phyloP scores from a whole-genome alignment of 2,888 invertebrate species.

The Geophilus truncorum region DNA sequence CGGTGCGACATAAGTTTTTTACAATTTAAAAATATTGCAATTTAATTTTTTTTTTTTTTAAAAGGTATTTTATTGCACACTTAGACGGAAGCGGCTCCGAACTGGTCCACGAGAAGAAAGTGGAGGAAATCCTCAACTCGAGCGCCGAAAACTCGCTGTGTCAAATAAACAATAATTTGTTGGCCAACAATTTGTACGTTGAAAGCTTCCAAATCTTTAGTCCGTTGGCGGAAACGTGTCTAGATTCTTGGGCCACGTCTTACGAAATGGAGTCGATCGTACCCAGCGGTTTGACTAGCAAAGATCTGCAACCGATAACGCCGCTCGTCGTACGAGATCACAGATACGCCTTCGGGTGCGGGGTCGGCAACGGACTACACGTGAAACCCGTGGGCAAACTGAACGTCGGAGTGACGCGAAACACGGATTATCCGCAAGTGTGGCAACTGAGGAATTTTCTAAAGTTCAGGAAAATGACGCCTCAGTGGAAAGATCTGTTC shows the following conservation, averaged over 20 bases:
- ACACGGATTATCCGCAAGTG: background rate
- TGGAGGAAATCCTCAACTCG: background rate
- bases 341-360: background rate
- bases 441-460: background rate
- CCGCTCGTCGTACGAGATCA: background rate
- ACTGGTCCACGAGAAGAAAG: background rate
- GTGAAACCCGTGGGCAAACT: background rate
- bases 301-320: background rate
- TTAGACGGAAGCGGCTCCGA: background rate
- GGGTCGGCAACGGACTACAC: background rate
- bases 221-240: background rate
- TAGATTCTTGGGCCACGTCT: background rate
- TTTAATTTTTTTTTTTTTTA: background rate
- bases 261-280: slow-evolving; percentile 12
- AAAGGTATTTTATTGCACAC: background rate
- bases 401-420: background rate
- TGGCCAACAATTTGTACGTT: background rate
- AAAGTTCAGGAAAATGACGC: background rate
- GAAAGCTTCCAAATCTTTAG: background rate
- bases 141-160: background rate
- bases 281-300: background rate
- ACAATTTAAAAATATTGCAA: no score
- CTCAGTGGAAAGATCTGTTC: background rate
- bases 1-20: background rate
- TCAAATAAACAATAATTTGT: background rate